Evolutionary conservation across 2,888 invertebrate genomes (phyloP), one percentile per base, ranked within the genome.

Genomic region (Furcula furcula): DNA sequence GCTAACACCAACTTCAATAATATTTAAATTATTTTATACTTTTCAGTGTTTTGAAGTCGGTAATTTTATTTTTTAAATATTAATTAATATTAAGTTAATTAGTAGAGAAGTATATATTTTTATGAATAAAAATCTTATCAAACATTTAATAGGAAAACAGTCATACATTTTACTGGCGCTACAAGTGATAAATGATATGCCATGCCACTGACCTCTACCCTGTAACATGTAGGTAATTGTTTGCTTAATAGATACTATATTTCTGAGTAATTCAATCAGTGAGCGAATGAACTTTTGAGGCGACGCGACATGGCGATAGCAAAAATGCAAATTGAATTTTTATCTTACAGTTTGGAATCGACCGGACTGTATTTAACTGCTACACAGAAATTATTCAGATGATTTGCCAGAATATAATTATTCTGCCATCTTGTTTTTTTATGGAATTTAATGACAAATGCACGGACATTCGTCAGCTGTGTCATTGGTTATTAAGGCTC

Each of bases 131-230:
- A 16, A 3, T 16, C 16, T 16, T 16, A 16, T 16, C 16, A 16
- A 6, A n/a, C n/a, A n/a, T 16, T 10, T 9, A 9, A 21, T 9
- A 9, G 3, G 3, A 21, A 9, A 21, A 21, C 10, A 21, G 9
- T 25, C 12, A 7, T 25, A 1, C 7, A 15, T 28, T 18, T 28
- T 18, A 18, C 11, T 18, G 10, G n/a, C 21, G 11, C 11, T 18
- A 32, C 19, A n/a, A n/a, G n/a, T 40, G 44, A 41, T 47, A 54
- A 49, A n/a, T 46, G 30, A 40, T n/a, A n/a, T n/a, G n/a, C n/a
- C 9, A 34, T 56, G 54, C 39, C 46, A 43, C 36, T 55, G 55
- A 58, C 51, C 56, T 46, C 36, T 46, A 40, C 31, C n/a, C 6
- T 37, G 42, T 30, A 51, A 29, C 28, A 16, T 34, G 31, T 35